Evolutionary conservation across 2,797 vertebrate genomes (phyloP).

Genomic region (Smutsia gigantea): DNA sequence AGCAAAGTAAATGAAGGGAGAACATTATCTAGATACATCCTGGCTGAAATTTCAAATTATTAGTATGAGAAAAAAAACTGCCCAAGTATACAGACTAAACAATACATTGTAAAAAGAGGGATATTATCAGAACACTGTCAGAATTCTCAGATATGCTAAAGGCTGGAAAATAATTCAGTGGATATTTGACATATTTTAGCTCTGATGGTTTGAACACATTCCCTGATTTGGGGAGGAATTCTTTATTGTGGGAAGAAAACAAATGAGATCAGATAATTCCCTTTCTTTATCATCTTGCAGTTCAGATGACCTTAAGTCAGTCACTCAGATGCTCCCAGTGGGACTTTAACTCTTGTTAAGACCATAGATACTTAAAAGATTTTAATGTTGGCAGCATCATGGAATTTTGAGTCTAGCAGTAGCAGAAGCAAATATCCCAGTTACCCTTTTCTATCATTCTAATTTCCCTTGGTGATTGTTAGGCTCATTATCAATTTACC

Average conservation of each 20-base stretch:
- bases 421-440: neutral
- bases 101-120: neutral
- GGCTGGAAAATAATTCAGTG: neutral
- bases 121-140: neutral
- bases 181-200: neutral
- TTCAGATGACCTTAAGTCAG: neutral
- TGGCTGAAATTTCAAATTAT: neutral
- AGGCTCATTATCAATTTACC: neutral
- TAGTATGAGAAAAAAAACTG: neutral
- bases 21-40: neutral
- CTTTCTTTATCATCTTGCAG: neutral
- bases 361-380: neutral
- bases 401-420: neutral
- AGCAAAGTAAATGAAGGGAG: neutral
- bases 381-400: neutral
- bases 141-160: neutral
- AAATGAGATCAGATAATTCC: neutral
- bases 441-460: neutral
- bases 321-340: neutral
- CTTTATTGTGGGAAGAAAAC: neutral
- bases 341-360: neutral
- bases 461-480: neutral
- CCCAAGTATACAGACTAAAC: neutral
- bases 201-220: neutral
- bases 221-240: neutral